Percentiles rank a stretch among this genome's conserved stretches.
Conservation (phyloP, 2,113 vertebrate species). For the Lanius ludovicianus region DNA sequence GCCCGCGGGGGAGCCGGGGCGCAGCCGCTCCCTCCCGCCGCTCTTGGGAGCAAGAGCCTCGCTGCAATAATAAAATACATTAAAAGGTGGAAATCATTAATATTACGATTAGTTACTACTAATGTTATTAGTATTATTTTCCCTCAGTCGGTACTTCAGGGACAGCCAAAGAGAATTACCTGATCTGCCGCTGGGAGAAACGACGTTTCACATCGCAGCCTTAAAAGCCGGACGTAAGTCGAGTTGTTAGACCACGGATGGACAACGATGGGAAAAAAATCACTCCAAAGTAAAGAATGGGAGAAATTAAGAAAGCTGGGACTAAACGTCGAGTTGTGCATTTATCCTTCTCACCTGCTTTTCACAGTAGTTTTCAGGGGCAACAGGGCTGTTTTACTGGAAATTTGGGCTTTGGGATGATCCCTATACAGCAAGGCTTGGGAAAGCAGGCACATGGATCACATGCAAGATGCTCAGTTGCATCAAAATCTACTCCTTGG, state of each 20-base stretch:
- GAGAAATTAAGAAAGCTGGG: background rate
- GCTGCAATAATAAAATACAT: fast-evolving
- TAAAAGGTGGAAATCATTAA: fast-evolving
- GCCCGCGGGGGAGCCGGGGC: background rate
- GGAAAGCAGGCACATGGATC: background rate
- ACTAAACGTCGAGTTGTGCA: background rate
- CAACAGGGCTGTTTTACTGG: background rate
- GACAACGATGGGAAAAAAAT: background rate
- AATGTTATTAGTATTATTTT: fast-evolving
- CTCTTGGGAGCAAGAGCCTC: fast-evolving
- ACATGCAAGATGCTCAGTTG: background rate
- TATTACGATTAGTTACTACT: fast-evolving
- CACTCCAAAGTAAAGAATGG: background rate
- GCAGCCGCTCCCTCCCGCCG: background rate
- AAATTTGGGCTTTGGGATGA: background rate
- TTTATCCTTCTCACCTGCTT: background rate
- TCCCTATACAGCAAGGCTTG: background rate
- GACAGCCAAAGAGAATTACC: background rate
- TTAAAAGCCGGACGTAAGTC: fast-evolving
- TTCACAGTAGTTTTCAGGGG: background rate
- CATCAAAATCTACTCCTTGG: background rate
- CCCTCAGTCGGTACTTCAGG: background rate
- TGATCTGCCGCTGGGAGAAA: background rate
- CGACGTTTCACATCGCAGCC: background rate
- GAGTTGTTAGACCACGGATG: background rate